Evolutionary conservation across 2,113 vertebrate species (phyloP).

Genomic region (Carassius gibelio): DNA sequence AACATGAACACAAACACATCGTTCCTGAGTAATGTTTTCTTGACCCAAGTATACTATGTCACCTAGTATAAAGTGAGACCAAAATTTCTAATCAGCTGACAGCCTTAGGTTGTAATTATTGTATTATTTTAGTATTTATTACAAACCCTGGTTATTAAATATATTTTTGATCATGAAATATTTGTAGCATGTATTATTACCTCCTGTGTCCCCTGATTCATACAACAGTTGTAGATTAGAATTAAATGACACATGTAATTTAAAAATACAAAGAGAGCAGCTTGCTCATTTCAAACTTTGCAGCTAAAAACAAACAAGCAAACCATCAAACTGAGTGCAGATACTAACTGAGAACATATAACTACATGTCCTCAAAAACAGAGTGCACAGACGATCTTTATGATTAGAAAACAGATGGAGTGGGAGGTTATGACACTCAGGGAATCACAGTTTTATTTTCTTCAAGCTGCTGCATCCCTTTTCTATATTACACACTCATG

Average conservation of each 20-base stretch:
- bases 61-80: no score
- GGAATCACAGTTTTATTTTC: constrained; percentile 71
- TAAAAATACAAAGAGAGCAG: neutral
- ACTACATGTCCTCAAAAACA: constrained; percentile 71
- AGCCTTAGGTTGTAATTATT: no score
- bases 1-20: no score
- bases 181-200: neutral
- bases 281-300: neutral
- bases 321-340: constrained; percentile 1
- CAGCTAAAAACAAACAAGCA: neutral
- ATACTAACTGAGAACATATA: neutral
- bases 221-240: neutral
- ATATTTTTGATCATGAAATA: neutral
- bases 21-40: neutral
- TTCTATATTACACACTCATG: constrained; percentile 16
- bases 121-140: no score
- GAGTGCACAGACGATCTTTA: constrained; percentile 64
- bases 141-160: neutral
- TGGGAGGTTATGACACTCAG: constrained; percentile 62
- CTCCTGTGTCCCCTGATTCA: neutral
- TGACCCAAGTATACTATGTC: no score
- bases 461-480: constrained; percentile 50
- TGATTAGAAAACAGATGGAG: constrained; percentile 64
- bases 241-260: neutral
- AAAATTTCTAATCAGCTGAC: neutral